These are phyloP conservation scores for Melanerpes formicivorus DNA, from an alignment of 2,113 vertebrate genomes.

Conservation along the genomic window DNA sequence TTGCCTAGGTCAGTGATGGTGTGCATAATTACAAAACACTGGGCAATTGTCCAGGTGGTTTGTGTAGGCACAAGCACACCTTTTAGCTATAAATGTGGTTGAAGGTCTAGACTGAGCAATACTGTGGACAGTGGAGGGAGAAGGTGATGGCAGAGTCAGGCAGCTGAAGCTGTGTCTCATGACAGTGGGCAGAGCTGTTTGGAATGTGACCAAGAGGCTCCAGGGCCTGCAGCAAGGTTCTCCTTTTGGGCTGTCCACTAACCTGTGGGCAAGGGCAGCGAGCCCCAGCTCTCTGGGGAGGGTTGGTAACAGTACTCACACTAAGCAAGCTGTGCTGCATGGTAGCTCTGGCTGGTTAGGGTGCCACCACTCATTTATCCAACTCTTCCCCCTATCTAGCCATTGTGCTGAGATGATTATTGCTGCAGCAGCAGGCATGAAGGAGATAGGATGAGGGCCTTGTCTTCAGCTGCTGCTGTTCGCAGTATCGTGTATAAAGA, in stretches of 20 bases:
- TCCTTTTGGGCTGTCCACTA: not conserved
- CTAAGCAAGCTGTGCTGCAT: not conserved
- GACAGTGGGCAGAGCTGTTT: not conserved
- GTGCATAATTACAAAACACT: not conserved
- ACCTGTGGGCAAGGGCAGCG: not conserved
- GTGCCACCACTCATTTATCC: not conserved
- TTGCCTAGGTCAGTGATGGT: constrained; percentile 14
- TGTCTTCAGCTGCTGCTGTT: not conserved
- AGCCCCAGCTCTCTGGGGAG: not conserved
- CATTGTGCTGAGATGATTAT: not conserved
- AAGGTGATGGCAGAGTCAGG: not conserved
- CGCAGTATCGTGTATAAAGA: not conserved
- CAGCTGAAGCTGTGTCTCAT: not conserved
- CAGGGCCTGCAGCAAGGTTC: not conserved
- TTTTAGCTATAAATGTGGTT: not conserved
- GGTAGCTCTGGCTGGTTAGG: not conserved
- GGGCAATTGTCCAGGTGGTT: constrained; percentile 3
- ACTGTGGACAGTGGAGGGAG: not conserved
- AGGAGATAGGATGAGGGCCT: not conserved
- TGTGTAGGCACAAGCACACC: not conserved
- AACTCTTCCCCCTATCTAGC: not conserved
- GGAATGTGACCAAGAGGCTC: not conserved
- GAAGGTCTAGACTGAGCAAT: not conserved
- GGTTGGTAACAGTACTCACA: not conserved
- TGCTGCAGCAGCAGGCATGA: not conserved